These are phyloP conservation scores for Misgurnus anguillicaudatus DNA, from an alignment of 2,113 vertebrate species.

Conservation along the genomic window DNA sequence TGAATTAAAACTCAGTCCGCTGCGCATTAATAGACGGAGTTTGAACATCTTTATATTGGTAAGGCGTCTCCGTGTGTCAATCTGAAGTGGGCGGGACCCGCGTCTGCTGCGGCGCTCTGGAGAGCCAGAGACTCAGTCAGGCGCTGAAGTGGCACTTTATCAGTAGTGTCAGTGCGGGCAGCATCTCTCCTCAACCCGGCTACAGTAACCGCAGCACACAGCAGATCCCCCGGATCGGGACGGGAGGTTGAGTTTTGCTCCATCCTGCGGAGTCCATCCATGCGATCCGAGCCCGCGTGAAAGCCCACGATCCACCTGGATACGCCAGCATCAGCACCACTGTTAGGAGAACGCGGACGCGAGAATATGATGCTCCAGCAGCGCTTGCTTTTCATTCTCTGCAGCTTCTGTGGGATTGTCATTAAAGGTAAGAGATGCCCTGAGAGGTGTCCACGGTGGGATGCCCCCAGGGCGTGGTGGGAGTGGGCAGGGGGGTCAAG, in stretches of 20 bases:
- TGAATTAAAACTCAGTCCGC: too few relatives aligned
- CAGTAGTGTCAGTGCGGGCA: constrained; percentile 58
- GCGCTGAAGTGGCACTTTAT: constrained; percentile 73
- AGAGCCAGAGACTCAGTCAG: constrained; percentile 64
- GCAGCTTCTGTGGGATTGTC: constrained; percentile 73
- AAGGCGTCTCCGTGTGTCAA: constrained; percentile 76
- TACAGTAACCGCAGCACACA: constrained; percentile 51
- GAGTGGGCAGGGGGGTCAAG: constrained; percentile 27
- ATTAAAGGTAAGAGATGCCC: constrained; percentile 73
- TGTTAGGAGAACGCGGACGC: constrained; percentile 52
- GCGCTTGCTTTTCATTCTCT: constrained; percentile 76
- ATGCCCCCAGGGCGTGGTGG: constrained; percentile 68
- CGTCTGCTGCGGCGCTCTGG: constrained; percentile 71
- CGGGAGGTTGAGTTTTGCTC: constrained; percentile 59
- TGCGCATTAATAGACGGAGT: not conserved
- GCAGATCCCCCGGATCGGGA: constrained; percentile 64
- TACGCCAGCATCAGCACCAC: constrained; percentile 64
- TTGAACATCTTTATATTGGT: constrained; percentile 62
- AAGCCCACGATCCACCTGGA: constrained; percentile 72
- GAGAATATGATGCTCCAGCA: constrained; percentile 77
- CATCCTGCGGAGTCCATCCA: constrained; percentile 51
- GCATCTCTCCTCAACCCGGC: constrained; percentile 70
- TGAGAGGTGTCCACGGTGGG: constrained; percentile 47
- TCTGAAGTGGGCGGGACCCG: constrained; percentile 75
- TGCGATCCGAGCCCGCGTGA: constrained; percentile 64